phyloP scores from a whole-genome alignment of 2,113 vertebrate genomes.

The Acrocephalus arundinaceus region DNA sequence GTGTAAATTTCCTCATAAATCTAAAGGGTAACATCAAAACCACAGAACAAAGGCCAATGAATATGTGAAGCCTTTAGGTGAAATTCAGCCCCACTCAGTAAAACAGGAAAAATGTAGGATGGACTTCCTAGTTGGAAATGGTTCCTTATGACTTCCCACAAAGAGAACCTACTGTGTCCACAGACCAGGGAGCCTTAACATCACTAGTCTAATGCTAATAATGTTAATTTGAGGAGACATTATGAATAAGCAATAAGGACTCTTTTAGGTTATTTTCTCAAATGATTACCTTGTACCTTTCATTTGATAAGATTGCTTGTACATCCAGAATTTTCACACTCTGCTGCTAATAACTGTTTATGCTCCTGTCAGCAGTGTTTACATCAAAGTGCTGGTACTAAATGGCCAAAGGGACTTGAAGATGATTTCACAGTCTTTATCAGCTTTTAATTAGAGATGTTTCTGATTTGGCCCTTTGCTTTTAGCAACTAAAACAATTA shows the following conservation, averaged over 20 bases:
- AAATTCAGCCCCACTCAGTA: not conserved
- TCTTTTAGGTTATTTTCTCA: not conserved
- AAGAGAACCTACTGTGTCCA: not conserved
- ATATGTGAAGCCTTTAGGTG: not conserved
- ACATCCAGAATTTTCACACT: not conserved
- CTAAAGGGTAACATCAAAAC: not conserved
- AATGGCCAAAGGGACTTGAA: not conserved
- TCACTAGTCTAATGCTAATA: not conserved
- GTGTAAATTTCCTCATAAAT: not conserved
- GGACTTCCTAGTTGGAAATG: not conserved
- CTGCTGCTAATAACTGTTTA: not conserved
- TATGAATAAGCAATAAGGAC: not conserved
- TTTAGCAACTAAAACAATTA: not conserved
- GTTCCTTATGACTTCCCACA: not conserved
- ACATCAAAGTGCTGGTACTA: not conserved
- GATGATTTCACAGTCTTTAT: not conserved
- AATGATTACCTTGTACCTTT: not conserved
- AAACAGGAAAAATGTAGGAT: not conserved
- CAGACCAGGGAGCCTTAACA: not conserved
- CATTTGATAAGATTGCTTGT: not conserved
- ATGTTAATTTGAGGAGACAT: not conserved
- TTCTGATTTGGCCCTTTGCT: not conserved
- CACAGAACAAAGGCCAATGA: not conserved
- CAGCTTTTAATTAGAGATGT: not conserved
- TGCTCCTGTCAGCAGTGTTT: not conserved